phyloP scores from a whole-genome alignment of 30 jellyfish, hydroid and myxozoan species.

The Sanderia malayensis region DNA sequence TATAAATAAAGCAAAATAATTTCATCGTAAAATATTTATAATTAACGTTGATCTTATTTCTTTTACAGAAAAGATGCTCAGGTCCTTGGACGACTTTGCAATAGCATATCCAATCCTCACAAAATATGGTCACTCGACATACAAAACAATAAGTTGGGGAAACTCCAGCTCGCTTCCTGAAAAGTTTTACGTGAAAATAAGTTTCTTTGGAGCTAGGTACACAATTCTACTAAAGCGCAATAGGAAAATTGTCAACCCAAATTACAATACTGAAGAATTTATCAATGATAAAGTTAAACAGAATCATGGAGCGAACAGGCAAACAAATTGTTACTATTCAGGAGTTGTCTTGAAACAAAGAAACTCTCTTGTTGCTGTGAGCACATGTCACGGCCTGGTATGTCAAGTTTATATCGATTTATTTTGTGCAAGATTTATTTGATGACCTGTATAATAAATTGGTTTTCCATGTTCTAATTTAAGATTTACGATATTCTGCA shows the following conservation, averaged over 20 bases:
- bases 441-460: background rate
- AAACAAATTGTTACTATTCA: conserved; percentile 56
- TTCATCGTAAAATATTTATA: too few species aligned
- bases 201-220: conserved; percentile 26
- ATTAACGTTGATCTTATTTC: too few species aligned
- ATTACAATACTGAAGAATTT: conserved; percentile 55
- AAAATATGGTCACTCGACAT: conserved; percentile 43
- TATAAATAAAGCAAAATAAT: too few species aligned
- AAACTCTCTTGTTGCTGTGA: conserved; percentile 76
- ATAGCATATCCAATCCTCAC: conserved; percentile 55
- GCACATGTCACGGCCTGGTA: conserved; percentile 88
- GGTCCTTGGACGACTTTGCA: conserved; percentile 28
- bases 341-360: conserved; percentile 59
- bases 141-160: conserved; percentile 49
- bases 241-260: conserved; percentile 40
- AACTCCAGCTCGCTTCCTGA: conserved; percentile 69
- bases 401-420: conserved; percentile 22
- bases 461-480: too few species aligned
- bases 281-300: background rate
- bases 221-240: conserved; percentile 47
- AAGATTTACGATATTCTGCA: too few species aligned
- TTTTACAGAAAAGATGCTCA: conserved; percentile 29
- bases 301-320: conserved; percentile 1
- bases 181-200: conserved; percentile 43
- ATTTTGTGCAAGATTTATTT: background rate